phyloP scores from a whole-genome alignment of 2,888 invertebrate species.

The Pseudococcus longispinus region DNA sequence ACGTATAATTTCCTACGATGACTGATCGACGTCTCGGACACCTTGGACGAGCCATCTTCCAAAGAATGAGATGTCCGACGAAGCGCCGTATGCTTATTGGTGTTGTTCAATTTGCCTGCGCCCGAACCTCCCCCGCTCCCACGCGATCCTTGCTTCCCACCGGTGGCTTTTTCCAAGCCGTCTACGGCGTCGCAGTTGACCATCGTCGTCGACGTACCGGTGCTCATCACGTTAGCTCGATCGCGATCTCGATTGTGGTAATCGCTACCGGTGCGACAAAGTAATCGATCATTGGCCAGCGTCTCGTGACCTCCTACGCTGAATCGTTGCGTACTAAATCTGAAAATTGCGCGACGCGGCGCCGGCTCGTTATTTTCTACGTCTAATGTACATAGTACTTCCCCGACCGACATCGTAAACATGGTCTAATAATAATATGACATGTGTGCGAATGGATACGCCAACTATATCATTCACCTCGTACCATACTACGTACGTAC shows the following conservation, averaged over 20 bases:
- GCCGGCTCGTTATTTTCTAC: neutral
- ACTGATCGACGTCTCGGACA: slow-evolving; percentile 10
- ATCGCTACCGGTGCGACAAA: neutral
- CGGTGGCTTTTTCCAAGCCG: neutral
- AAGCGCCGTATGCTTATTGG: slow-evolving; percentile 41
- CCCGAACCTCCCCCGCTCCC: neutral
- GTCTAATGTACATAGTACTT: neutral
- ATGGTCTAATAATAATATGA: slow-evolving; percentile 16
- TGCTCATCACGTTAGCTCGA: neutral
- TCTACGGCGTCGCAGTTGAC: neutral
- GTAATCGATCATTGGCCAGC: slow-evolving; percentile 21
- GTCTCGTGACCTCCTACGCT: neutral
- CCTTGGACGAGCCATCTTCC: neutral
- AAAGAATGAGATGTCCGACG: slow-evolving; percentile 17
- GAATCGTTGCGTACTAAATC: slow-evolving; percentile 19
- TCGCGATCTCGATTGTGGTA: neutral
- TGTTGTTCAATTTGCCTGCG: neutral
- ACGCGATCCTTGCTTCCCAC: neutral
- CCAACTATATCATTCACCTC: neutral
- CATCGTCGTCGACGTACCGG: neutral
- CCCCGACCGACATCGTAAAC: neutral
- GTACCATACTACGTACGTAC: neutral
- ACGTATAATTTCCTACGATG: slow-evolving; percentile 63
- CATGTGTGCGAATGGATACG: neutral
- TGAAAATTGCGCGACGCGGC: neutral